Percentiles rank a stretch among this genome's conserved stretches.
Evolutionary conservation across 2,113 vertebrate genomes (phyloP).

Genomic region (Rhinolophus ferrumequinum): DNA sequence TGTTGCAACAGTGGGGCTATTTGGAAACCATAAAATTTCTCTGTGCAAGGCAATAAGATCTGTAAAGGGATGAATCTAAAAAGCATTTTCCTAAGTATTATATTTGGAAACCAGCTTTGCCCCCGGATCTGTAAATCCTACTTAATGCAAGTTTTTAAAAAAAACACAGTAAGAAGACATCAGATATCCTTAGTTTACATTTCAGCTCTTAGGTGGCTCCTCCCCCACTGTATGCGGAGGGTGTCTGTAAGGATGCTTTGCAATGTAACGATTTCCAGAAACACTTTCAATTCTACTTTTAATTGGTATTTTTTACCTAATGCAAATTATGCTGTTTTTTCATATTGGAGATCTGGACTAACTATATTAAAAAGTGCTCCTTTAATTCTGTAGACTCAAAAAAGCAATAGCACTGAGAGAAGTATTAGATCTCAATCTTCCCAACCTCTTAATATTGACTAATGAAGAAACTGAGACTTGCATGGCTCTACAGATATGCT

Average conservation of each 20-base stretch:
- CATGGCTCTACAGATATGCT: background rate
- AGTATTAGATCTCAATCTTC: background rate
- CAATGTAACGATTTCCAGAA: constrained; percentile 53
- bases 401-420: background rate
- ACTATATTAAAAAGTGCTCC: background rate
- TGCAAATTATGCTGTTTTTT: constrained; percentile 30
- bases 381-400: background rate
- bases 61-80: background rate
- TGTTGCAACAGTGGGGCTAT: background rate
- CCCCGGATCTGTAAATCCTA: constrained; percentile 51
- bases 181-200: constrained; percentile 10
- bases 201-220: constrained; percentile 17
- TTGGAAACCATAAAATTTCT: constrained; percentile 24
- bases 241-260: constrained; percentile 42
- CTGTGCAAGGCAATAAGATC: background rate
- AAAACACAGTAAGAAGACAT: background rate
- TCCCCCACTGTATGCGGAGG: background rate
- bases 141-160: background rate
- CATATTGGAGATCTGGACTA: background rate
- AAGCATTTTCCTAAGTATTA: constrained; percentile 40
- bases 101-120: background rate
- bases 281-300: background rate
- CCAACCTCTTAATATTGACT: background rate
- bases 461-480: background rate
- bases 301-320: constrained; percentile 29